Percentiles rank a stretch among this genome's conserved stretches.
phyloP scores from a whole-genome alignment of 2,797 vertebrate genomes.

The Microctenopoma steveboyesi region DNA sequence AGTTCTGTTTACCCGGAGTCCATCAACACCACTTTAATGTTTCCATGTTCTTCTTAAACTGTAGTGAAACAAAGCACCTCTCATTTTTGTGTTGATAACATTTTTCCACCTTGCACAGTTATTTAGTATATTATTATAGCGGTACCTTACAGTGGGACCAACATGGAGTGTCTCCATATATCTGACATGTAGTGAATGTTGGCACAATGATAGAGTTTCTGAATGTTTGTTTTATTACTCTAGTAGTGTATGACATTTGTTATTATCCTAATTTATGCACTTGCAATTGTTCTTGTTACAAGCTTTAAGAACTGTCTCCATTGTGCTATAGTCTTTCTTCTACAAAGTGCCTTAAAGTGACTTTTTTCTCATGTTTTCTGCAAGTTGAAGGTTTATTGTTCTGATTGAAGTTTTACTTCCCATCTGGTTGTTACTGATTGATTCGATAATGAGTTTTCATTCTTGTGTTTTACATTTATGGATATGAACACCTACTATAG shows the following conservation, averaged over 20 bases:
- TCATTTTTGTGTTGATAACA: conserved; percentile 15
- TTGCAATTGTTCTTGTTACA: conserved; percentile 1
- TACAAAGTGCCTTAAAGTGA: conserved; percentile 46
- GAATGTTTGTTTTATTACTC: conserved; percentile 45
- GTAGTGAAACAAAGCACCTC: conserved; percentile 25
- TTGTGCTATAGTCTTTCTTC: conserved; percentile 13
- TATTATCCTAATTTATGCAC: conserved; percentile 38
- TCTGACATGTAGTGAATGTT: conserved; percentile 4
- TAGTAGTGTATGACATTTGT: conserved; percentile 24
- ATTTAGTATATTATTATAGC: conserved; percentile 20
- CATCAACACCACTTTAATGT: conserved; percentile 6
- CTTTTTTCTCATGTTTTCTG: conserved; percentile 1
- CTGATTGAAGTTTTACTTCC: conserved; percentile 10
- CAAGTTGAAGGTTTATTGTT: conserved; percentile 27
- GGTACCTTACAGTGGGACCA: background rate
- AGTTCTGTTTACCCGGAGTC: conserved; percentile 1
- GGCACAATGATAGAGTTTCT: conserved; percentile 18
- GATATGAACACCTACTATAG: background rate
- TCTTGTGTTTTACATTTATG: conserved; percentile 16
- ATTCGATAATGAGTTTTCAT: conserved; percentile 9
- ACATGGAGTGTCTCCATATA: conserved; percentile 12
- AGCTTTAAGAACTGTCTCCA: conserved; percentile 9
- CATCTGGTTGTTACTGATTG: conserved; percentile 19
- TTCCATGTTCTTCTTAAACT: conserved; percentile 2
- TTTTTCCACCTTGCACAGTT: conserved; percentile 25